phyloP scores from a whole-genome alignment of 2,113 vertebrate species.

The Tragelaphus scriptus region DNA sequence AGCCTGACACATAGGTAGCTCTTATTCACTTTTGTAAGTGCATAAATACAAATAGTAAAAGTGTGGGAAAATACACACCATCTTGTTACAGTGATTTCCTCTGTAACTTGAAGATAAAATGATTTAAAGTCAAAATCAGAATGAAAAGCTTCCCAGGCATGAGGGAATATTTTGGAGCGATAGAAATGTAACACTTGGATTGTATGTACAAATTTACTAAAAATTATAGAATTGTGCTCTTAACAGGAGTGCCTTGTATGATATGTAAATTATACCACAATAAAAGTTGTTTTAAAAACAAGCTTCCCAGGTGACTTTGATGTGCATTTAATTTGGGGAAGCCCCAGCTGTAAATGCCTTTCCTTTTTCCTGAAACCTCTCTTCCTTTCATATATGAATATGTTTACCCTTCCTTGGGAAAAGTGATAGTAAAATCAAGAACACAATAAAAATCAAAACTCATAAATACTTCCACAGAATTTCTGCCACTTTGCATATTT shows the following conservation, averaged over 20 bases:
- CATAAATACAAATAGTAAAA: not conserved
- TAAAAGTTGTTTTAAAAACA: not conserved
- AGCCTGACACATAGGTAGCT: not conserved
- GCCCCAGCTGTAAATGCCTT: not conserved
- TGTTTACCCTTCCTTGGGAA: not conserved
- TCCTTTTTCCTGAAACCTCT: not conserved
- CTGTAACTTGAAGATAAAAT: not conserved
- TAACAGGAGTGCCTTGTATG: not conserved
- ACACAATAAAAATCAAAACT: constrained; percentile 7
- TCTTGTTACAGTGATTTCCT: not conserved
- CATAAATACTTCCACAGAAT: not conserved
- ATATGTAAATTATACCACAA: not conserved
- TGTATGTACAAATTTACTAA: not conserved
- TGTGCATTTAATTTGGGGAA: not conserved
- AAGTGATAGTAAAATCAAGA: constrained; percentile 35
- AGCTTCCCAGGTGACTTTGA: not conserved
- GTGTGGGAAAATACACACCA: not conserved
- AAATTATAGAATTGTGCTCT: not conserved
- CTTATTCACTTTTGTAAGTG: not conserved
- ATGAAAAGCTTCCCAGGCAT: not conserved
- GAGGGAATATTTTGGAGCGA: not conserved
- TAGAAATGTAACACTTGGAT: not conserved
- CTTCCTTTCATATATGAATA: not conserved
- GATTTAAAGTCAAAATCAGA: not conserved
- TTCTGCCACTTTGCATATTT: not conserved